Evolutionary conservation across 2,888 invertebrate genomes (phyloP).

Genomic region (Colostygia pectinataria): DNA sequence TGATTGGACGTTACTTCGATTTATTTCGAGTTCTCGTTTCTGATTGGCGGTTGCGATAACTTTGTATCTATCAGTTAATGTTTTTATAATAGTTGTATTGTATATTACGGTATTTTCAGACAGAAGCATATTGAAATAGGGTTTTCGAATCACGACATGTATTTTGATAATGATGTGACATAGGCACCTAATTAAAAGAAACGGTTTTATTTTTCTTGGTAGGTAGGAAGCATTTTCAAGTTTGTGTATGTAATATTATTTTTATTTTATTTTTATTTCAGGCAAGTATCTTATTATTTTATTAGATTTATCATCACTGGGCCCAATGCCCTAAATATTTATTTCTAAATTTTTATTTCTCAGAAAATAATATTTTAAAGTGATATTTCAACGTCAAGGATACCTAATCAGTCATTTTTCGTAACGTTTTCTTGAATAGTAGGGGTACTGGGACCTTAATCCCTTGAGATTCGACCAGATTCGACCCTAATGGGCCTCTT

Average conservation of each 20-base stretch:
- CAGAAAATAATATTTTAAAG: not conserved
- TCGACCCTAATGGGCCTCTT: slow-evolving; percentile 72
- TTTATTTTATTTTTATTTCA: too few species aligned
- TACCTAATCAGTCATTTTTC: slow-evolving; percentile 33
- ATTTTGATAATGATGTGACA: too few species aligned
- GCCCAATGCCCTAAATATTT: too few species aligned
- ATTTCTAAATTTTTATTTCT: too few species aligned
- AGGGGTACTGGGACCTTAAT: slow-evolving; percentile 54
- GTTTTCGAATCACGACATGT: too few species aligned
- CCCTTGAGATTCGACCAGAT: slow-evolving; percentile 68
- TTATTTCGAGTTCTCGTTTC: slow-evolving; percentile 81
- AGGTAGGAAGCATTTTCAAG: too few species aligned
- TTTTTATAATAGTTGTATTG: slow-evolving; percentile 68
- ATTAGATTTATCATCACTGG: too few species aligned
- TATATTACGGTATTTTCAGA: not conserved
- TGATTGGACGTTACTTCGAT: slow-evolving; percentile 83
- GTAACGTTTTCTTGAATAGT: slow-evolving; percentile 42
- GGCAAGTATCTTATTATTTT: too few species aligned
- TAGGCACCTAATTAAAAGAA: too few species aligned
- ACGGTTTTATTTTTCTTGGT: too few species aligned
- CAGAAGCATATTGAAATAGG: not conserved
- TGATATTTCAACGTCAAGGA: slow-evolving; percentile 7
- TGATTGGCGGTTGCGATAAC: slow-evolving; percentile 82
- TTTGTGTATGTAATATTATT: too few species aligned
- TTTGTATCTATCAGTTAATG: slow-evolving; percentile 78